These are phyloP conservation scores for Catharus minimus DNA, from an alignment of 2,113 vertebrate genomes.

Conservation along the genomic window DNA sequence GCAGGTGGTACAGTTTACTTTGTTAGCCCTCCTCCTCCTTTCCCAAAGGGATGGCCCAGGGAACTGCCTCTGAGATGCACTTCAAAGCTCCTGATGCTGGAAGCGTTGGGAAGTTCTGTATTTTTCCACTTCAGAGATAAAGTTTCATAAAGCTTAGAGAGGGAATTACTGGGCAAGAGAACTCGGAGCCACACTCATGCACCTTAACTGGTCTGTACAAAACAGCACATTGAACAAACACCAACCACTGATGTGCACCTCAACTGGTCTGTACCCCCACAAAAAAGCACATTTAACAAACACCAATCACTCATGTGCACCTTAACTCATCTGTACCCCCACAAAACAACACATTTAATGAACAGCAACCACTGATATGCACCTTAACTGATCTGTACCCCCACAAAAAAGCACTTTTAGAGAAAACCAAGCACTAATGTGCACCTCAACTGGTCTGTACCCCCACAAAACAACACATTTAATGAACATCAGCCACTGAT, in stretches of 20 bases:
- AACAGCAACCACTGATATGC: too few species aligned
- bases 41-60: neutral
- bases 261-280: too few species aligned
- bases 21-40: neutral
- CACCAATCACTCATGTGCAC: too few species aligned
- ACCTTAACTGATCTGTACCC: too few species aligned
- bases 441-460: neutral
- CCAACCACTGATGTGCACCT: too few species aligned
- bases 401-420: too few species aligned
- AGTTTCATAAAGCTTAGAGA: neutral
- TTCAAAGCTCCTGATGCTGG: neutral
- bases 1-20: neutral
- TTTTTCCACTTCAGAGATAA: neutral
- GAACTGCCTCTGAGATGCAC: neutral
- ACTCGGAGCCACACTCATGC: fast-evolving
- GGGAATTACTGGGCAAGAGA: neutral
- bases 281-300: too few species aligned
- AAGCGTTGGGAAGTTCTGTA: neutral
- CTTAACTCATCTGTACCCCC: too few species aligned
- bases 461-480: too few species aligned
- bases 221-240: fast-evolving
- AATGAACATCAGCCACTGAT: too few species aligned
- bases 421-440: too few species aligned
- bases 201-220: fast-evolving
- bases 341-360: too few species aligned